These are phyloP conservation scores for Apostichopus californicus DNA, from an alignment of 35 echinoderm and acorn worm genomes.

Conservation along the genomic window DNA sequence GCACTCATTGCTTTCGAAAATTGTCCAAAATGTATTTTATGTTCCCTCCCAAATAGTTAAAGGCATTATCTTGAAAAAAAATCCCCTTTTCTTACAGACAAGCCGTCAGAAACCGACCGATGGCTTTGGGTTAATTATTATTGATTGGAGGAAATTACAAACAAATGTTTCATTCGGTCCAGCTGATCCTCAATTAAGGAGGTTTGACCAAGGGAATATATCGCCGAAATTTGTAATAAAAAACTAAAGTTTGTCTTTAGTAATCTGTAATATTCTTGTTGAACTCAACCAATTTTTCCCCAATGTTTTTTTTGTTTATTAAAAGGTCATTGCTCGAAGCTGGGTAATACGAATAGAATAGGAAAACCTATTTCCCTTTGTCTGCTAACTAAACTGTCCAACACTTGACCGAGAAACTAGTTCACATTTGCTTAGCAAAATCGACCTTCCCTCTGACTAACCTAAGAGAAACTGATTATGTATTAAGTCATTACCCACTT, in stretches of 20 bases:
- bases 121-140: background rate
- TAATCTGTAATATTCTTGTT: background rate
- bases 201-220: background rate
- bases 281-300: background rate
- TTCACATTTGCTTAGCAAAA: no score
- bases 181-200: background rate
- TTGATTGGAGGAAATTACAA: background rate
- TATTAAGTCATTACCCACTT: no score
- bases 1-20: background rate
- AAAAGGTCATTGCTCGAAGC: background rate
- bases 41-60: background rate
- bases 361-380: background rate
- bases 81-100: background rate
- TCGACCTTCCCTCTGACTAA: no score
- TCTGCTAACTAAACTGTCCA: background rate
- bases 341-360: background rate
- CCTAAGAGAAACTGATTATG: no score
- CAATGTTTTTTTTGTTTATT: background rate
- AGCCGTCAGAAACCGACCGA: background rate
- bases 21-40: background rate
- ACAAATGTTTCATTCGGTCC: background rate
- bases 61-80: background rate
- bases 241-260: background rate
- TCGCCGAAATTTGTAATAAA: background rate
- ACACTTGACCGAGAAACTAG: no score